Evolutionary conservation across 1,140 invertebrate genomes (phyloP), one percentile per base, ranked within the genome.

Genomic region (Drosophila neocordata): DNA sequence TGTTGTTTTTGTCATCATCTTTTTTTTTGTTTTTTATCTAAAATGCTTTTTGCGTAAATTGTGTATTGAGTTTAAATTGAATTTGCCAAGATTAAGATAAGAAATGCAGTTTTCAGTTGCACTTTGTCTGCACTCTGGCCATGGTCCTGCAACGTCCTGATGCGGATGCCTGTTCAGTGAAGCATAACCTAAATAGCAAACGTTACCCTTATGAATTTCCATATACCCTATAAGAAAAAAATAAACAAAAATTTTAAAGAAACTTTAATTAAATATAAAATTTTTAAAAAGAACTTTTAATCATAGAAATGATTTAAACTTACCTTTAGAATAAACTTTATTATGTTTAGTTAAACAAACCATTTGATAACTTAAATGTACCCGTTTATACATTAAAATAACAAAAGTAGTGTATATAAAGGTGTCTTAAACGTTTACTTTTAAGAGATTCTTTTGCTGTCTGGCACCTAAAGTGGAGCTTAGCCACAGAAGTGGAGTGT

Each of bases 1-100:
- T 65, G 48, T 7, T 69, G 57, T 12, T 62, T 51, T 22, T 52
- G 38, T 75, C 69, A 38, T 73, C 71, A 44, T 67, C 60, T 57
- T 58, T 61, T 34, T 22, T 75, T 76, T 65, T 83, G 88, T 67
- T 56, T 57, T 58, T 88, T 88, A 88, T 88, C 83, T 88, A 88
- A 88, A 88, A 88, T 89, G 83, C 83, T 88, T 88, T 84, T 88
- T 88, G 84, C 84, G 79, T 88, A 88, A 88, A 88, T 88, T 88
- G 83, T 79, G 83, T 88, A 88, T 88, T 88, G 83, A 88, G 83
- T 88, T 88, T 88, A 88, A 88, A 88, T 88, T 88, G 79, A 88
- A 88, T 89, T 88, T 88, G 79, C 83, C 76, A 64, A 79, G 83
- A 88, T 88, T 88, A 88, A 88, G 83, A 88, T 88, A 88, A 88